phyloP scores from a whole-genome alignment of 2,888 invertebrate genomes.

The Erebia epiphron region DNA sequence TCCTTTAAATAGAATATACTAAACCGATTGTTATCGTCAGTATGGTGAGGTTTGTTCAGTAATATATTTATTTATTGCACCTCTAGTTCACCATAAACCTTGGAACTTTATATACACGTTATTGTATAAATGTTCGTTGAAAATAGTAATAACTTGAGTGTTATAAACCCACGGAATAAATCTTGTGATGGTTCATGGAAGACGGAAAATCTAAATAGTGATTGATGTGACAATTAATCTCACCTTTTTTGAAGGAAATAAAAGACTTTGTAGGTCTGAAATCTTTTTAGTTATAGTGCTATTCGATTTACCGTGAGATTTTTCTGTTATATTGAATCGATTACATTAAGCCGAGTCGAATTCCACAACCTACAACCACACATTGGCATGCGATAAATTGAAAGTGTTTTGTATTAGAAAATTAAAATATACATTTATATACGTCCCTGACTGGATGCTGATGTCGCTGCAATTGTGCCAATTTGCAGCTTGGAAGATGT shows the following conservation, averaged over 20 bases:
- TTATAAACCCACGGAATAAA: neutral
- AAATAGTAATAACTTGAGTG: neutral
- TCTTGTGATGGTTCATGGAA: neutral
- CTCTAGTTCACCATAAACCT: neutral
- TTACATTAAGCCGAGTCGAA: neutral
- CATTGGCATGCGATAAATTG: neutral
- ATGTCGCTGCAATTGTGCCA: no score
- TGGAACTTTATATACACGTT: conserved; percentile 8
- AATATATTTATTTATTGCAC: neutral
- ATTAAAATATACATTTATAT: no score
- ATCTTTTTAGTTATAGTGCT: neutral
- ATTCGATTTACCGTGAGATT: neutral
- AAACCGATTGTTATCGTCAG: neutral
- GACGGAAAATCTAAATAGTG: neutral
- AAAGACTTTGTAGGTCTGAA: neutral
- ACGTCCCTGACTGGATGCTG: no score
- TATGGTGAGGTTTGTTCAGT: conserved; percentile 17
- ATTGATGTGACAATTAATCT: neutral
- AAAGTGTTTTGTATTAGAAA: neutral
- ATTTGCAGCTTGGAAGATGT: no score
- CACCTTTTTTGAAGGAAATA: neutral
- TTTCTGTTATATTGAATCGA: neutral
- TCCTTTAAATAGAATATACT: neutral
- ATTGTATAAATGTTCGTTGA: neutral
- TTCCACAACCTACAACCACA: neutral